Evolutionary conservation across 2,888 invertebrate species (phyloP).

Genomic region (Habroteleia sp.): DNA sequence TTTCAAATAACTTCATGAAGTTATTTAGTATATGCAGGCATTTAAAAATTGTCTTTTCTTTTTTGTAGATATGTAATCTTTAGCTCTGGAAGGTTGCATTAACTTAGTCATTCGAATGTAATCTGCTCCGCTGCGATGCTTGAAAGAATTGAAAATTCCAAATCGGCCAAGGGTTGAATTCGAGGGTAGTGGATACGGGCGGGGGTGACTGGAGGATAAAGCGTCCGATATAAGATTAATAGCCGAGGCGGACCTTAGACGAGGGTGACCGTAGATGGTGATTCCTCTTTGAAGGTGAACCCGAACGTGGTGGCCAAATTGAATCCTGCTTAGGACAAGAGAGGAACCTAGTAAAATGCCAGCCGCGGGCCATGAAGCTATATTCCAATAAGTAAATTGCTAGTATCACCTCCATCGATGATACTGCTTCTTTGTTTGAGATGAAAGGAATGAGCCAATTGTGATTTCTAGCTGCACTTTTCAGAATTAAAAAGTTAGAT

Average conservation of each 20-base stretch:
- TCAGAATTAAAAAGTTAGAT: conserved; percentile 1
- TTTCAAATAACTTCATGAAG: no score
- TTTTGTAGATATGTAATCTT: conserved; percentile 27
- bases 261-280: conserved; percentile 75
- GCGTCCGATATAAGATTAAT: conserved; percentile 81
- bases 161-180: conserved; percentile 73
- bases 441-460: conserved; percentile 46
- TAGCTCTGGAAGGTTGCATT: conserved; percentile 61
- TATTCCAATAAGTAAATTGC: conserved; percentile 78
- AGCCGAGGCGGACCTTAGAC: conserved; percentile 74
- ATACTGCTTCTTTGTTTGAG: conserved; percentile 51
- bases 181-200: conserved; percentile 59
- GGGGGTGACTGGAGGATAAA: conserved; percentile 76
- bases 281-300: conserved; percentile 81
- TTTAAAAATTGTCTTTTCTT: conserved; percentile 1
- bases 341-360: conserved; percentile 65
- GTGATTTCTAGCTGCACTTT: conserved; percentile 2
- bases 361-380: conserved; percentile 68
- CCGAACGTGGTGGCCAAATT: conserved; percentile 79
- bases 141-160: conserved; percentile 78
- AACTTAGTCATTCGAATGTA: conserved; percentile 60
- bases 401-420: conserved; percentile 63
- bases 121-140: conserved; percentile 65
- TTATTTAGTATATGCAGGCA: no score
- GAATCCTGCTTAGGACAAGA: conserved; percentile 80